Base-by-base conservation (phyloP, 2,888 invertebrate species). In the Ctenicera cuprea region DNA sequence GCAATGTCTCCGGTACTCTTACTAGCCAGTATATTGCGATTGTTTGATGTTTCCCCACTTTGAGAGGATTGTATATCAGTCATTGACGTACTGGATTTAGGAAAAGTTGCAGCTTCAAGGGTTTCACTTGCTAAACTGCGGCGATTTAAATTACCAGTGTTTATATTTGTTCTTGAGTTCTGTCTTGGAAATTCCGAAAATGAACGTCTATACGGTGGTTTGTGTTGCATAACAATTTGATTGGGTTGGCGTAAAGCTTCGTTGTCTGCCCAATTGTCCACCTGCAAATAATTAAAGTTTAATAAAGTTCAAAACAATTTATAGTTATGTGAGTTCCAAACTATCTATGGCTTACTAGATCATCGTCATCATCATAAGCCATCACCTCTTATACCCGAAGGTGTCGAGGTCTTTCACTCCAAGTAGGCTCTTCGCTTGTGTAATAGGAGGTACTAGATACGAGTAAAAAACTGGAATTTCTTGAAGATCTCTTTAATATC, bases 121-220 rank as follows among this genome's bases (percentile, higher is more conserved):
- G 81, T 77, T 30, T 84, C 86, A 72, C 81, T 83, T 41, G 85
- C 86, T 68, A 87, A 78, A 78, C 87, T 87, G 68, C 87, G 78
- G 11, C 87, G 82, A 79, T 87, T 87, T 61, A 82, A 80, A 77
- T 83, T 85, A 43, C 82, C 82, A 71, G 79, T 78, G 52, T 71
- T 80, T 30, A 26, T 26, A 5, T 26, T 26, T 3, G 26, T 26
- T 26, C 41, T 69, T 22, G 78, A 81, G 79, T 73, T 80, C 41
- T 71, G 67, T 62, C 83, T 80, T 37, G 86, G 83, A 38, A 88
- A 82, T 82, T 89, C 89, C 2, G 89, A 88, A 74, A 88, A 87
- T 18, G 89, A 89, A 73, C 89, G 82, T 54, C 88, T 84, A 78
- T 88, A 88, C 43, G 85, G 82, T n/a, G 88, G 87, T 80, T 87